Evolutionary conservation across 1,140 invertebrate species (phyloP), one percentile per base, ranked within the genome.

Genomic region (Dendroctonus ponderosae): DNA sequence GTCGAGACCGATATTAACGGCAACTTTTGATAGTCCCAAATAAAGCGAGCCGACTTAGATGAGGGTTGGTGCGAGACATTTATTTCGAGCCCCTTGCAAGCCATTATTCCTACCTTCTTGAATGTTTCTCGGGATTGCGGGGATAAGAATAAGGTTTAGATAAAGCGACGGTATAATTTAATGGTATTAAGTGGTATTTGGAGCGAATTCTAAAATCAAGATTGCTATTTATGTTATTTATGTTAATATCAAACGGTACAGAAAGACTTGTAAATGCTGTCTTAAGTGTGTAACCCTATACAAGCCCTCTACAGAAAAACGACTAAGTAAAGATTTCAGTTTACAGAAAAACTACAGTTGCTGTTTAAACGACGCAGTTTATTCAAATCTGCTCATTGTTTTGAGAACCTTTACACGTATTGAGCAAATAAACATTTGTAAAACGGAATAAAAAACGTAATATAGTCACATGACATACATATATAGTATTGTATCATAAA

Each of bases 21-120:
- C 49, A 53, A 62, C 60, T 52, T 52, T 62, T 62, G 49, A 58
- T 58, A 58, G 40, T 58, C 41, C 56, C 14, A 53, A 52, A 62
- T 62, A 62, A 62, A 52, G 48, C 41, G 40, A 38, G n/a, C 37
- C 40, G 56, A 26, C 6, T 62, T 51, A 53, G 50, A 62, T 53
- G 60, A 62, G 60, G 56, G 56, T 43, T 46, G 56, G 41, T 59
- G 12, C 37, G 56, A 59, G 40, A 62, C 60, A 62, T 62, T 62
- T 62, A 62, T 62, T 62, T 62, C 41, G 39, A 38, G 50, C 60
- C 60, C 49, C 60, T 51, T 62, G 48, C 42, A 62, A 62, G 49
- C 60, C 50, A 62, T 53, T 62, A 53, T 62, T 62, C 41, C 60
- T 52, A 51, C 60, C 50, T 62, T 62, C 50, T 43, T 52, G 60